phyloP scores from a whole-genome alignment of 2,113 vertebrate genomes.

The Petaurus breviceps region DNA sequence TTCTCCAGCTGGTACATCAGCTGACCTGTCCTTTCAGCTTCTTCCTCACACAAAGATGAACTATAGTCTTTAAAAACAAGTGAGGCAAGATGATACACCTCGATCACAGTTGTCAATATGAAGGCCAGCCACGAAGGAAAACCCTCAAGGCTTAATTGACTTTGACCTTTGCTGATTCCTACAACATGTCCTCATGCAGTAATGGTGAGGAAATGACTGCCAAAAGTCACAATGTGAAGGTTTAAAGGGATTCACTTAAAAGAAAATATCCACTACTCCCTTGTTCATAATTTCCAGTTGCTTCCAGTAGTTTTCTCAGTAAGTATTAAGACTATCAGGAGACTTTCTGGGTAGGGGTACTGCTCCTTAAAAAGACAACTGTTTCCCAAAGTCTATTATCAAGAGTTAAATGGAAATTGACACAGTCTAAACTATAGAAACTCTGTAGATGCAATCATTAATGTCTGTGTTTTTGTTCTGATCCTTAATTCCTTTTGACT shows the following conservation, averaged over 20 bases:
- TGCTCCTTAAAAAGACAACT: neutral
- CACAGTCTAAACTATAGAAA: neutral
- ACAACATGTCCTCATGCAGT: neutral
- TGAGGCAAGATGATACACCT: neutral
- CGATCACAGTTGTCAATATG: neutral
- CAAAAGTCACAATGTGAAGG: neutral
- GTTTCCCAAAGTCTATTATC: neutral
- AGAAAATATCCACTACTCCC: neutral
- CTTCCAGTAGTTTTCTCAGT: neutral
- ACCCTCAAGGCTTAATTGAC: neutral
- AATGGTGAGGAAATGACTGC: neutral
- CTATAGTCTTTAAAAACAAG: neutral
- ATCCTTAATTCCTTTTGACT: neutral
- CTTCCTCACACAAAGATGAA: neutral
- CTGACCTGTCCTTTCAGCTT: neutral
- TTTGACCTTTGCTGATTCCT: neutral
- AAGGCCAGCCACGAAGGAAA: neutral
- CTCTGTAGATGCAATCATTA: neutral
- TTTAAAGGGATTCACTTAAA: neutral
- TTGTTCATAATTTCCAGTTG: neutral
- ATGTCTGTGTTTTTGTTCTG: neutral
- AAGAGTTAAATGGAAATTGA: neutral
- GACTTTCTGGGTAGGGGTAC: neutral
- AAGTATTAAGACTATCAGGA: neutral
- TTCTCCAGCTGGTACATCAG: neutral